Conservation (phyloP, 1,140 invertebrate species). For the Cecropterus lyciades region DNA sequence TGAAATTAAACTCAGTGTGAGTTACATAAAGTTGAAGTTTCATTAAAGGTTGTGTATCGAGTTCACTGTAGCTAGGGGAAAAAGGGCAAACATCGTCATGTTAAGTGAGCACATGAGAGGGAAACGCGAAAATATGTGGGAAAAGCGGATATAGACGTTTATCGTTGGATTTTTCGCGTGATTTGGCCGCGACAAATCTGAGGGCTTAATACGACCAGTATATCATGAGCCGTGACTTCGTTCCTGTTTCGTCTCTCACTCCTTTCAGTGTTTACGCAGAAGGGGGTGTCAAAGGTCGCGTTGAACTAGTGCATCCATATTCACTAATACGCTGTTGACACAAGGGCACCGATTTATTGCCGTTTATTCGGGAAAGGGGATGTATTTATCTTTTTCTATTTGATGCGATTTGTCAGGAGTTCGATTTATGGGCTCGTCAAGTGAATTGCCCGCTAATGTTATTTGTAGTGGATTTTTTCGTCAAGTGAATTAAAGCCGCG, state of each 20-base stretch:
- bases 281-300: constrained; percentile 40
- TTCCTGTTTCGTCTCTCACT: constrained; percentile 30
- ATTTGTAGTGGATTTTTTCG: background rate
- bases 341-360: constrained; percentile 74
- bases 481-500: background rate
- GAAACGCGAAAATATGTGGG: constrained; percentile 81
- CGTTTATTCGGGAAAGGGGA: constrained; percentile 68
- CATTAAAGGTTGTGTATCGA: constrained; percentile 32
- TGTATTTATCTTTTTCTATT: constrained; percentile 73
- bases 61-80: constrained; percentile 53
- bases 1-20: constrained; percentile 35
- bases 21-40: constrained; percentile 38
- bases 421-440: constrained; percentile 23
- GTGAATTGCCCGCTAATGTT: constrained; percentile 9
- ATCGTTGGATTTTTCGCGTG: constrained; percentile 80
- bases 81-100: constrained; percentile 80
- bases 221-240: constrained; percentile 44
- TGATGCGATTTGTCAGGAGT: constrained; percentile 50
- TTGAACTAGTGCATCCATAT: constrained; percentile 54
- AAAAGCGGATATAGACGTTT: constrained; percentile 83
- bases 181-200: constrained; percentile 79
- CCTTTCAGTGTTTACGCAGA: constrained; percentile 24
- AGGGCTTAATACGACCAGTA: constrained; percentile 64
- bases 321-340: constrained; percentile 78
- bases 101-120: constrained; percentile 83